A percentile compares a stretch with the other conserved stretches of the same genome.
phyloP scores from a whole-genome alignment of 2,797 vertebrate species.

The Pipistrellus kuhlii region DNA sequence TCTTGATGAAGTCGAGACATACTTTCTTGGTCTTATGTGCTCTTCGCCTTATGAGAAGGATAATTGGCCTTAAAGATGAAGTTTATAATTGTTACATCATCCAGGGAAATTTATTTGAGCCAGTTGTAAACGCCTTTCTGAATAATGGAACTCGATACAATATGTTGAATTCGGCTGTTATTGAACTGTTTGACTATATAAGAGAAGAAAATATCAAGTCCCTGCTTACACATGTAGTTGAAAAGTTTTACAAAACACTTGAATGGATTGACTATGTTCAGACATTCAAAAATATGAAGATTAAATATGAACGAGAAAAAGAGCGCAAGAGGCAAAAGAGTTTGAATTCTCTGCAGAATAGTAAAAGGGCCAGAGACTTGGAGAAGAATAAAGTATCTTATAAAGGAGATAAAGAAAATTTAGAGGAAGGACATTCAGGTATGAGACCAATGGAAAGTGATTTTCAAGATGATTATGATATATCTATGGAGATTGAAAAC shows the following conservation, averaged over 20 bases:
- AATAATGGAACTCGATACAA: constrained; percentile 97
- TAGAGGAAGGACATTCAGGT: constrained; percentile 90
- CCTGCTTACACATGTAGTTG: constrained; percentile 95
- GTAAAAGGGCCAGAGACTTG: constrained; percentile 86
- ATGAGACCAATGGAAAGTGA: constrained; percentile 89
- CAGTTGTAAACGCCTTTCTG: constrained; percentile 95
- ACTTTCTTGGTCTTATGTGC: constrained; percentile 95
- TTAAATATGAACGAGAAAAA: constrained; percentile 95
- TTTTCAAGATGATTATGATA: constrained; percentile 92
- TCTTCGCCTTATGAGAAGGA: constrained; percentile 96
- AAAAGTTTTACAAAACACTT: constrained; percentile 96
- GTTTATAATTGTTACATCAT: constrained; percentile 97
- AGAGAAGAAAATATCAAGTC: constrained; percentile 96
- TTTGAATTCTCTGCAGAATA: constrained; percentile 82
- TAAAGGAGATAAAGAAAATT: constrained; percentile 92
- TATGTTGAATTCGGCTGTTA: constrained; percentile 96
- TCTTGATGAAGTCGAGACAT: constrained; percentile 98
- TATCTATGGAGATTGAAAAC: constrained; percentile 94
- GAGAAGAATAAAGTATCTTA: constrained; percentile 93
- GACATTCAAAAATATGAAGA: constrained; percentile 97
- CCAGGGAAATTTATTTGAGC: constrained; percentile 97
- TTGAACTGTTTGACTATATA: constrained; percentile 98
- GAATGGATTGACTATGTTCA: constrained; percentile 97
- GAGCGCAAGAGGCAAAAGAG: constrained; percentile 92
- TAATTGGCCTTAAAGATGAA: constrained; percentile 96